Conservation (phyloP, 2,113 vertebrate species). For the Podarcis muralis region DNA sequence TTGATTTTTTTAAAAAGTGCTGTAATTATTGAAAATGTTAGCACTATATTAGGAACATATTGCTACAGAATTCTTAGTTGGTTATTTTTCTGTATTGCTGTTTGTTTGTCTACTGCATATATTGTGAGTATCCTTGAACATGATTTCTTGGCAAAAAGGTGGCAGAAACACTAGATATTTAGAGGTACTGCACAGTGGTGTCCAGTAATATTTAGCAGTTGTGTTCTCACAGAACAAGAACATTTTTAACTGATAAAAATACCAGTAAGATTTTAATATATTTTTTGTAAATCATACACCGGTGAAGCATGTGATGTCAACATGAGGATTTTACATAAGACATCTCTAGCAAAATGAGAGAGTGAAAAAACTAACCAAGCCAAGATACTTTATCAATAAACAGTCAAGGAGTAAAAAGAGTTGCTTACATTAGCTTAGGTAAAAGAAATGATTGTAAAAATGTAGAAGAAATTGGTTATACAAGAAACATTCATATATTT, state of each 20-base stretch:
- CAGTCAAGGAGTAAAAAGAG: neutral
- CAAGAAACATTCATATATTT: constrained; percentile 1
- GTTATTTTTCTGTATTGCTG: too few relatives aligned
- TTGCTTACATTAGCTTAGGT: neutral
- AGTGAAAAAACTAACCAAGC: neutral
- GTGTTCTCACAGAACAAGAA: neutral
- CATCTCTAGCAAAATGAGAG: neutral
- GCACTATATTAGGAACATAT: too few relatives aligned
- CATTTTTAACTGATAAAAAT: neutral
- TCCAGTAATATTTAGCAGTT: neutral
- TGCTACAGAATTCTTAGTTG: too few relatives aligned
- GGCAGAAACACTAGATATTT: neutral
- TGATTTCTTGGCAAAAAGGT: too few relatives aligned
- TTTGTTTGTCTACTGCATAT: too few relatives aligned
- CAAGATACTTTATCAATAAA: neutral
- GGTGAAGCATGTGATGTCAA: neutral
- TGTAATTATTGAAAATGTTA: too few relatives aligned
- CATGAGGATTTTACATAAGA: neutral
- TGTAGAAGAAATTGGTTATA: neutral
- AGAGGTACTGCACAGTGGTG: neutral
- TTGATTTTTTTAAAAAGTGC: too few relatives aligned
- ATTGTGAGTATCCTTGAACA: too few relatives aligned
- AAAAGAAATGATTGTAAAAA: neutral
- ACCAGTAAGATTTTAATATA: neutral
- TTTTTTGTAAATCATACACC: neutral